These are phyloP conservation scores for Micronycteris hirsuta DNA, from an alignment of 2,113 vertebrate genomes.

Conservation along the genomic window DNA sequence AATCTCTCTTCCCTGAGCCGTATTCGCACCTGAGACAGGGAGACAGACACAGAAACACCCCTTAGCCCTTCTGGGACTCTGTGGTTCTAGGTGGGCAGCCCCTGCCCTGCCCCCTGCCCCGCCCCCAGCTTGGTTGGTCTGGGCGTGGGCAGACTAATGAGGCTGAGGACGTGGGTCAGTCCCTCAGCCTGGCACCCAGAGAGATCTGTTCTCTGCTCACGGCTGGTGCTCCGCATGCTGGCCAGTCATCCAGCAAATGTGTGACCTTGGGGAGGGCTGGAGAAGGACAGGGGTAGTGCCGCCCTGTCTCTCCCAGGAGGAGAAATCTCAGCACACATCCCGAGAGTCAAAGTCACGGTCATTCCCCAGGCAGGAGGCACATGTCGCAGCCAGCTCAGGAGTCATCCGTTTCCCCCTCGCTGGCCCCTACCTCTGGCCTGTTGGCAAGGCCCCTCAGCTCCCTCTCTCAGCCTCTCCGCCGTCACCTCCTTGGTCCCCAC, in stretches of 20 bases:
- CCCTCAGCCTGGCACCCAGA: background rate
- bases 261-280: background rate
- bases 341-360: background rate
- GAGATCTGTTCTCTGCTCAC: background rate
- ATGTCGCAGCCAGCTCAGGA: background rate
- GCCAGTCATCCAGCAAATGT: background rate
- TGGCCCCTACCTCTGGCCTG: background rate
- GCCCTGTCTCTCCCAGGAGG: background rate
- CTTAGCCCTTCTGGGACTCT: background rate
- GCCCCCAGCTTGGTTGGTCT: background rate
- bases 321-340: background rate
- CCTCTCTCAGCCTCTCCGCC: background rate
- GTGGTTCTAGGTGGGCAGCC: background rate
- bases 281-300: background rate
- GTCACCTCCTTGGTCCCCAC: background rate
- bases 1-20: background rate
- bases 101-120: too few species aligned
- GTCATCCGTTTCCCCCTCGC: background rate
- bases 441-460: too few species aligned
- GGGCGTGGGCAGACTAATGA: background rate
- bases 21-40: background rate
- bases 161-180: background rate
- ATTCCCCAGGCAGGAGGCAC: background rate
- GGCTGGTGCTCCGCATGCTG: background rate
- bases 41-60: rapidly evolving